A percentile compares a stretch with the other conserved stretches of the same genome.
These are phyloP conservation scores for Piprites chloris DNA, from an alignment of 2,113 vertebrate species.

Conservation along the genomic window DNA sequence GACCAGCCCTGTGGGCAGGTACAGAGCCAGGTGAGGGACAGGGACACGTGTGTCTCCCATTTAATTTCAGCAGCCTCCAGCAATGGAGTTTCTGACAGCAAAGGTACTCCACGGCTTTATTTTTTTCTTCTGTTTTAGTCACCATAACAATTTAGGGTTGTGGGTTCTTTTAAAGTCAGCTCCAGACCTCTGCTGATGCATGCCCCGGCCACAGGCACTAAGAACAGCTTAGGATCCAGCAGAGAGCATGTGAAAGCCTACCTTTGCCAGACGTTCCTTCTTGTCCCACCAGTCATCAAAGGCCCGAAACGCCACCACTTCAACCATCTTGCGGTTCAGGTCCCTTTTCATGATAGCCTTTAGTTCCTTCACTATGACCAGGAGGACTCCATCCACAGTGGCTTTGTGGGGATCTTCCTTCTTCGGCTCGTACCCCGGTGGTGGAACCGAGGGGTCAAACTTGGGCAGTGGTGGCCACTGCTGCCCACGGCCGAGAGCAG, in stretches of 20 bases:
- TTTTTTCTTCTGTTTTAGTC: background rate
- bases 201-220: background rate
- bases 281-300: conserved; percentile 99
- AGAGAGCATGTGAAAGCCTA: background rate
- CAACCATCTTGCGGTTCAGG: conserved; percentile 98
- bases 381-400: conserved; percentile 92
- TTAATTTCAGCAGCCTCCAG: background rate
- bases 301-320: conserved; percentile 95
- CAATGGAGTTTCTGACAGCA: background rate
- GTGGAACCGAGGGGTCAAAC: conserved; percentile 93
- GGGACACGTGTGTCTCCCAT: background rate
- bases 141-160: background rate
- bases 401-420: conserved; percentile 98
- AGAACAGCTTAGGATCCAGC: background rate
- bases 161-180: background rate
- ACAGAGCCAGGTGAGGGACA: background rate
- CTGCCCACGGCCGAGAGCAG: conserved; percentile 78
- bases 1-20: background rate
- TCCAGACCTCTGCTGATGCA: background rate
- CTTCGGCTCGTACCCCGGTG: conserved; percentile 88
- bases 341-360: conserved; percentile 99
- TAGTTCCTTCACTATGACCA: conserved; percentile 96
- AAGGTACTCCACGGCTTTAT: background rate
- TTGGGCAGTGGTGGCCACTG: conserved; percentile 90
- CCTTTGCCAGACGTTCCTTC: conserved; percentile 94